Base-by-base conservation (phyloP, 2,113 vertebrate species). In the Hippocampus zosterae region DNA sequence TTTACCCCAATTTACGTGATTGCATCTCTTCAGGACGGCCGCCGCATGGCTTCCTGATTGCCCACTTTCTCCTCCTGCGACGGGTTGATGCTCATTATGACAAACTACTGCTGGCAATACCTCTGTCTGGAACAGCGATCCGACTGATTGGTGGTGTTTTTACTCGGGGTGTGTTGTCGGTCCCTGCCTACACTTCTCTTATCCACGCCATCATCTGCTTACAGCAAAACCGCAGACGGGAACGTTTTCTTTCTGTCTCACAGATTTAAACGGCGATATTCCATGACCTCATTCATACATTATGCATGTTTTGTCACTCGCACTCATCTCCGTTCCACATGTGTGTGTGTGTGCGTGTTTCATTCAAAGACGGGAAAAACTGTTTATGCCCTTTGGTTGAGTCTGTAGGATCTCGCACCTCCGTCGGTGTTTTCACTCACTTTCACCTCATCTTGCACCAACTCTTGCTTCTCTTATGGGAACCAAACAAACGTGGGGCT, bases 381-480 rank as follows among this genome's bases (percentile, higher is more conserved):
- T 56, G 67, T 73, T 40, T 65, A 77, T 78, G 81, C 84, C 71
- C 71, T 63, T 75, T 9, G 8, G 73, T 78, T 74, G 80, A 85
- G 80, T 78, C 71, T 70, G 18, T 25, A 27, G 52, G 62, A 80
- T 76, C 69, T 59, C 56, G 19, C 29, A 79, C 65, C 76, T 81
- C 74, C 12, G 8, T 46, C 23, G 23, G 1, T 46, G 7, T 50
- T 29, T 52, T 37, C 48, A 7, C 57, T 37, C 37, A 76, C 67
- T 81, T 76, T 76, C 72, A 72, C 63, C 16, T 73, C 67, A 53
- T 66, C 61, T 50, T 68, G 13, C 52, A 70, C 16, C 46, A 27
- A 4, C 25, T 50, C 41, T 50, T 76, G 73, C 70, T 68, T 60
- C 62, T 21, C 50, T 42, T 41, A 23, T 41, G 18, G 3, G 60